Evolutionary conservation across 2,113 vertebrate genomes (phyloP).

Genomic region (sheep (Ovis aries)): DNA sequence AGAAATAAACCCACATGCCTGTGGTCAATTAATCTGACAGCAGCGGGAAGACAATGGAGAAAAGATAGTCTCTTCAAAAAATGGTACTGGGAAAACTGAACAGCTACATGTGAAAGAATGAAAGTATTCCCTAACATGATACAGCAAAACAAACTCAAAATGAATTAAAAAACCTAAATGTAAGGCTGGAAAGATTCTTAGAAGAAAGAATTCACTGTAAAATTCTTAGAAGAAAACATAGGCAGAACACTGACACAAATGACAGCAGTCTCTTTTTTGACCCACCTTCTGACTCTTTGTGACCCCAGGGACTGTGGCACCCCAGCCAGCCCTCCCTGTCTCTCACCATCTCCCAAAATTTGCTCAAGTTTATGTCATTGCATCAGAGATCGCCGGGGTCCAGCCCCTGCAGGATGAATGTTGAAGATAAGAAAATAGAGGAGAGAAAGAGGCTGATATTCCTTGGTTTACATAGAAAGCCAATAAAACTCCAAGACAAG

Average conservation of each 20-base stretch:
- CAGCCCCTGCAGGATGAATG: too few relatives aligned
- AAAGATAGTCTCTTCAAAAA: neutral
- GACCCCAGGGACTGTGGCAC: neutral
- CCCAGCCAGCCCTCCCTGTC: neutral
- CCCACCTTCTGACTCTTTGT: neutral
- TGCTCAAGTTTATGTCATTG: neutral
- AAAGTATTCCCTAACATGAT: neutral
- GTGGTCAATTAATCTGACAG: neutral
- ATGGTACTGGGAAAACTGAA: neutral
- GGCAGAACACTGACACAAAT: neutral
- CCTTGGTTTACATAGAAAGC: too few relatives aligned
- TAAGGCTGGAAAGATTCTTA: neutral
- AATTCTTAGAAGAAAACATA: neutral
- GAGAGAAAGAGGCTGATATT: too few relatives aligned
- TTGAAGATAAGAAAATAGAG: too few relatives aligned
- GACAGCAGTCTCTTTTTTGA: neutral
- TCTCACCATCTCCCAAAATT: neutral
- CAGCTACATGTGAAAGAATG: neutral
- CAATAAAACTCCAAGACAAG: too few relatives aligned
- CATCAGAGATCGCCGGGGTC: neutral
- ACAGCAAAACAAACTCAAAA: neutral
- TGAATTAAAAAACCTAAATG: neutral
- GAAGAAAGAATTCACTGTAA: neutral
- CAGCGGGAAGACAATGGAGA: fast-evolving
- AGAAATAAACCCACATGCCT: neutral